Evolutionary conservation across 1,140 invertebrate species (phyloP).

Genomic region (Lepidostoma basale): DNA sequence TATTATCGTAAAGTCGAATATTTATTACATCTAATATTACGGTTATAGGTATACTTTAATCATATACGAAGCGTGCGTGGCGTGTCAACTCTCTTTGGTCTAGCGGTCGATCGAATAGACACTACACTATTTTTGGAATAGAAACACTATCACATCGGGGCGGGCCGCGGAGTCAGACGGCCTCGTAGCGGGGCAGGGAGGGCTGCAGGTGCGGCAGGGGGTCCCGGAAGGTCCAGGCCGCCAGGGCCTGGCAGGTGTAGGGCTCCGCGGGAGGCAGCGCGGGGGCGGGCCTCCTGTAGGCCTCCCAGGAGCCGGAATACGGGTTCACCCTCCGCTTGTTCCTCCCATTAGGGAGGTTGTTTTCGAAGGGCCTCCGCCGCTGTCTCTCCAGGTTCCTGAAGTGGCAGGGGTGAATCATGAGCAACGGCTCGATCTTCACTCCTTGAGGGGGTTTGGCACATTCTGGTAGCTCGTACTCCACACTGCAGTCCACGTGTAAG

Average conservation of each 20-base stretch:
- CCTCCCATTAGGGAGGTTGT: conserved; percentile 64
- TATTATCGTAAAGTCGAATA: conserved; percentile 35
- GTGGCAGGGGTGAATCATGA: conserved; percentile 79
- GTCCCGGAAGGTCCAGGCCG: conserved; percentile 17
- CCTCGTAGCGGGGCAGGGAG: conserved; percentile 41
- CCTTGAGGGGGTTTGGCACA: conserved; percentile 74
- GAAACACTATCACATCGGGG: conserved; percentile 36
- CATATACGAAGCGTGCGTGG: conserved; percentile 30
- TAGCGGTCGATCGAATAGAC: conserved; percentile 16
- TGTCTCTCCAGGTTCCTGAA: conserved; percentile 73
- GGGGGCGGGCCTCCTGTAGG: conserved; percentile 10
- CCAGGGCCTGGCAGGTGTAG: conserved; percentile 33
- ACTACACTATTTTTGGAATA: conserved; percentile 42
- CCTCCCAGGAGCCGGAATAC: conserved; percentile 23
- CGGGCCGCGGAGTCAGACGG: conserved; percentile 29
- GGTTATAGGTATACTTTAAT: conserved; percentile 31
- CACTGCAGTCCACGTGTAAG: conserved; percentile 76
- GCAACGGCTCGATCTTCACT: conserved; percentile 68
- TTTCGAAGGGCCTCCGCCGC: conserved; percentile 69
- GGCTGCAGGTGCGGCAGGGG: conserved; percentile 30
- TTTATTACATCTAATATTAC: conserved; percentile 31
- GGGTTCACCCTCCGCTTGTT: conserved; percentile 26
- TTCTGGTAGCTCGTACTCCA: conserved; percentile 77
- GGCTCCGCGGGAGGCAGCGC: conserved; percentile 26
- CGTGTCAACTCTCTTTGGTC: conserved; percentile 33